Evolutionary conservation across 92 coral and sea anemone genomes (phyloP).

Genomic region (Pocillopora grandis): DNA sequence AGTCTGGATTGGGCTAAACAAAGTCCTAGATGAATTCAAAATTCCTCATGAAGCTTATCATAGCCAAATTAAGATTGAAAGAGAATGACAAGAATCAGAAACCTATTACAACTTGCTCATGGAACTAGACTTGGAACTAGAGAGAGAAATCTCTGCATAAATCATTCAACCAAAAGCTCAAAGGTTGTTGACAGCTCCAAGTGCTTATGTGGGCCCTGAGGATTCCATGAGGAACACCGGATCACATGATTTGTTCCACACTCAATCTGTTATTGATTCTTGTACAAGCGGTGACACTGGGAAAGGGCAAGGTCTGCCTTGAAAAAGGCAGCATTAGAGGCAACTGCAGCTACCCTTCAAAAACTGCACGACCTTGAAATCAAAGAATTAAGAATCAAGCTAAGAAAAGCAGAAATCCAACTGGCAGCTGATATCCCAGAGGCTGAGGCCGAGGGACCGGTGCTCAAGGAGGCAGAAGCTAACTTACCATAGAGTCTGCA

Average conservation of each 20-base stretch:
- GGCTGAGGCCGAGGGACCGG: background rate
- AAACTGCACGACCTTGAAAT: too few species aligned
- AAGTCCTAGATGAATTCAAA: background rate
- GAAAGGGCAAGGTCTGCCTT: background rate
- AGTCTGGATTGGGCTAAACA: background rate
- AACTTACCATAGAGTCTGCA: too few species aligned
- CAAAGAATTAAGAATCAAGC: background rate
- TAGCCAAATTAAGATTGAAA: too few species aligned
- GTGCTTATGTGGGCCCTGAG: slow-evolving; percentile 6
- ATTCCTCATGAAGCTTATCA: background rate
- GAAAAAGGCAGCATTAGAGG: too few species aligned
- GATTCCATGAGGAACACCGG: background rate
- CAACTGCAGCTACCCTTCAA: too few species aligned
- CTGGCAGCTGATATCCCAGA: background rate
- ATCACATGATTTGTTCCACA: background rate
- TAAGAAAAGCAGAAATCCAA: background rate
- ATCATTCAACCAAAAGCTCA: background rate
- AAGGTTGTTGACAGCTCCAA: background rate
- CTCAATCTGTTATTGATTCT: background rate
- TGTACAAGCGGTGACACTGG: background rate
- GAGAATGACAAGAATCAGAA: too few species aligned
- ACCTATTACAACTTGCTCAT: too few species aligned
- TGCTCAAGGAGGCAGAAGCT: background rate
- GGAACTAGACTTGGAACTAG: too few species aligned
- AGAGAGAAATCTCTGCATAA: too few species aligned